phyloP scores from a whole-genome alignment of 2,113 vertebrate genomes.

The Pseudopipra pipra region DNA sequence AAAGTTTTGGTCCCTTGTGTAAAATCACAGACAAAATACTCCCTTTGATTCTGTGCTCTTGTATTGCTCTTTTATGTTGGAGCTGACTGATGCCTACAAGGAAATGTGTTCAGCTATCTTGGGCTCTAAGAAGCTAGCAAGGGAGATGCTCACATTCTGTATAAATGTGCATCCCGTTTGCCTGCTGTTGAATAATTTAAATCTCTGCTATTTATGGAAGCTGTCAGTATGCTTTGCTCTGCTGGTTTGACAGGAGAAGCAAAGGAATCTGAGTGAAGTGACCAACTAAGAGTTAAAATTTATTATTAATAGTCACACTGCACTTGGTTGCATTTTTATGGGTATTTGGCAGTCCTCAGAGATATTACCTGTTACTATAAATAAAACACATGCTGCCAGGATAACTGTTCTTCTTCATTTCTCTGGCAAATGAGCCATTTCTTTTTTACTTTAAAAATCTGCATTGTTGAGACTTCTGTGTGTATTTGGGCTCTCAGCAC shows the following conservation, averaged over 20 bases:
- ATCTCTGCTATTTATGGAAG: constrained; percentile 43
- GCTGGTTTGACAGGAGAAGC: background rate
- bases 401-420: background rate
- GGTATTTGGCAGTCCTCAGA: background rate
- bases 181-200: constrained; percentile 54
- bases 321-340: background rate
- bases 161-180: background rate
- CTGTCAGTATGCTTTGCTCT: constrained; percentile 12
- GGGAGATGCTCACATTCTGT: constrained; percentile 14
- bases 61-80: constrained; percentile 25
- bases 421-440: background rate
- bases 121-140: background rate
- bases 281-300: constrained; percentile 31
- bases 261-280: background rate
- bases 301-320: background rate
- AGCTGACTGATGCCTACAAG: constrained; percentile 26
- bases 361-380: constrained; percentile 18
- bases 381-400: background rate
- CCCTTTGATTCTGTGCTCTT: constrained; percentile 32
- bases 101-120: constrained; percentile 7
- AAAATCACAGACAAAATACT: background rate
- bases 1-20: constrained; percentile 18
- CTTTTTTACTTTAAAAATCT: background rate
- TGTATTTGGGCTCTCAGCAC: constrained; percentile 29
- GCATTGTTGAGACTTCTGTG: background rate